A percentile compares a stretch with the other conserved stretches of the same genome.
Evolutionary conservation across 1,140 invertebrate species (phyloP).

Genomic region (Halotydeus destructor): DNA sequence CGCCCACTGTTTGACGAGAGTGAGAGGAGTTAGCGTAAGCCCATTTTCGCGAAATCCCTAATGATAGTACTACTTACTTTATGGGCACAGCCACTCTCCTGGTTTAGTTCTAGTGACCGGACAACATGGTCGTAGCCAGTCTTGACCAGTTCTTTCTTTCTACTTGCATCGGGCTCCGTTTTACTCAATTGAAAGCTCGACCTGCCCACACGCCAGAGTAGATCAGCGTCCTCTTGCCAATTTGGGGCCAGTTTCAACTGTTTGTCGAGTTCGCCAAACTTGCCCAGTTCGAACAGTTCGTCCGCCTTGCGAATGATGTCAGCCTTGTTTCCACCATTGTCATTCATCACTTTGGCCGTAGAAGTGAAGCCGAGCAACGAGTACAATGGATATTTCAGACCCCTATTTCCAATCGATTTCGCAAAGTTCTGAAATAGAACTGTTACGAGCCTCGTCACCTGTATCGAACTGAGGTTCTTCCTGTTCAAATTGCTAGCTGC

Average conservation of each 20-base stretch:
- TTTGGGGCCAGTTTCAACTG: slow-evolving; percentile 3
- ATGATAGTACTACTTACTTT: slow-evolving; percentile 3
- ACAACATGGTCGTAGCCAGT: not conserved
- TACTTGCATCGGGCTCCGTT: not conserved
- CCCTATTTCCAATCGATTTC: too few species aligned
- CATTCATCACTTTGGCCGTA: slow-evolving; percentile 7
- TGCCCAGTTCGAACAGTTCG: slow-evolving; percentile 8
- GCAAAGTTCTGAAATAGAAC: too few species aligned
- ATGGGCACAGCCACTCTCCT: slow-evolving; percentile 9
- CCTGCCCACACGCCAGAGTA: slow-evolving; percentile 8
- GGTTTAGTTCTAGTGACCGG: slow-evolving; percentile 3
- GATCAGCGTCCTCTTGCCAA: slow-evolving; percentile 5
- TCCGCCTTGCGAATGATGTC: slow-evolving; percentile 3
- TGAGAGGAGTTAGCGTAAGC: not conserved
- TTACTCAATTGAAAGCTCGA: slow-evolving; percentile 8
- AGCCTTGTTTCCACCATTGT: too few species aligned
- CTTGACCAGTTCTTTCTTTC: not conserved
- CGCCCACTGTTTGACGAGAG: slow-evolving; percentile 2
- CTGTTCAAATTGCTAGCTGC: too few species aligned
- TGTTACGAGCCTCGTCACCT: too few species aligned
- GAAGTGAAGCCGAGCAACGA: too few species aligned
- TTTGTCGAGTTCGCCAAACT: not conserved
- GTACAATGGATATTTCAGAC: too few species aligned
- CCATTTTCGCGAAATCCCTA: not conserved
- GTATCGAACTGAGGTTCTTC: too few species aligned